These are phyloP conservation scores for Reticulitermes speratus DNA, from an alignment of 1,140 invertebrate species.

Conservation along the genomic window DNA sequence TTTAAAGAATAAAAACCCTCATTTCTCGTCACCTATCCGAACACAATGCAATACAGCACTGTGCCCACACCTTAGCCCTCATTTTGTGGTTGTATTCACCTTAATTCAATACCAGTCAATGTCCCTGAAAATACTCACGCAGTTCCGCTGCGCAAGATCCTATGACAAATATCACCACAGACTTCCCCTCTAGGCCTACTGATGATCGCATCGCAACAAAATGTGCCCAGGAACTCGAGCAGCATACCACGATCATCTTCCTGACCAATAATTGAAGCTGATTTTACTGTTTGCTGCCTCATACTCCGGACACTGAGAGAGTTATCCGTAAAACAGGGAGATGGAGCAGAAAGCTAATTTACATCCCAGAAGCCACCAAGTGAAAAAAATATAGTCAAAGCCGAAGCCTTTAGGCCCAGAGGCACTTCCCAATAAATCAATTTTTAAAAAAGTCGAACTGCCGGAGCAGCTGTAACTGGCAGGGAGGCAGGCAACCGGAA, in stretches of 20 bases:
- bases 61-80: no score
- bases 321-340: background rate
- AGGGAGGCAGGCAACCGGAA: conserved; percentile 2
- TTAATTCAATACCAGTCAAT: no score
- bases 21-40: no score
- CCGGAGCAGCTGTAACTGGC: conserved; percentile 7
- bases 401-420: conserved; percentile 5
- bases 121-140: no score
- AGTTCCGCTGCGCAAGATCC: no score
- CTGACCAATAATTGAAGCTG: conserved; percentile 10
- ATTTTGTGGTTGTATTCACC: no score
- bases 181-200: background rate
- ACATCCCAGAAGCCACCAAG: conserved; percentile 6
- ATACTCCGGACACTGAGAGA: background rate
- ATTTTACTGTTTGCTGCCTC: conserved; percentile 11
- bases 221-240: background rate
- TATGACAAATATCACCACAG: background rate
- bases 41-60: no score
- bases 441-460: conserved; percentile 14
- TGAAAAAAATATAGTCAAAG: background rate
- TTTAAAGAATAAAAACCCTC: no score
- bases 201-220: background rate
- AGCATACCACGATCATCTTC: background rate
- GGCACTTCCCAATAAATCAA: conserved; percentile 18
- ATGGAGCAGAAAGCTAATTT: conserved; percentile 12